Conservation (phyloP, 2,888 invertebrate species). For the Agriopis leucophaearia region DNA sequence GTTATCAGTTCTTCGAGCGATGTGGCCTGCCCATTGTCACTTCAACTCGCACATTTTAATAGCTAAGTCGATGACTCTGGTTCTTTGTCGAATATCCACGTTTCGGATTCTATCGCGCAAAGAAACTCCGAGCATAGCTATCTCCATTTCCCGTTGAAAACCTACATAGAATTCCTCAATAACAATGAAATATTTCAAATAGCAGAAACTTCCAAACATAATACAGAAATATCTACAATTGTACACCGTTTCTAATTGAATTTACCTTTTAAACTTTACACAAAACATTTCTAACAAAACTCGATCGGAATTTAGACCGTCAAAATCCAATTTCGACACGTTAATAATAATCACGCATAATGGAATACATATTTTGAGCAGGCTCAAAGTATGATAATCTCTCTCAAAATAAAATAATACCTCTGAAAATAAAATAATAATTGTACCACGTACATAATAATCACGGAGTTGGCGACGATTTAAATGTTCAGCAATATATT, state of each 20-base stretch:
- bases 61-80: no score
- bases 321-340: conserved; percentile 17
- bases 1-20: no score
- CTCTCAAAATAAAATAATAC: background rate
- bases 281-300: conserved; percentile 17
- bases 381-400: no score
- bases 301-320: conserved; percentile 10
- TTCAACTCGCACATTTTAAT: no score
- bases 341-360: conserved; percentile 8
- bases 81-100: no score
- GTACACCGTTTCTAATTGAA: conserved; percentile 4
- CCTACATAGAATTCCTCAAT: background rate
- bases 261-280: conserved; percentile 19
- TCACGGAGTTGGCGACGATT: no score
- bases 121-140: no score
- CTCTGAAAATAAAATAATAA: conserved; percentile 2
- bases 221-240: conserved; percentile 1
- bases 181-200: conserved; percentile 12
- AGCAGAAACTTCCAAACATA: conserved; percentile 1
- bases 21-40: no score
- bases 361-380: no score
- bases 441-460: conserved; percentile 16
- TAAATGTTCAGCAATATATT: no score
- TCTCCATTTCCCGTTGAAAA: no score
- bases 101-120: no score